Conservation (phyloP, 1,140 invertebrate genomes). For the Leptinotarsa lineolata region DNA sequence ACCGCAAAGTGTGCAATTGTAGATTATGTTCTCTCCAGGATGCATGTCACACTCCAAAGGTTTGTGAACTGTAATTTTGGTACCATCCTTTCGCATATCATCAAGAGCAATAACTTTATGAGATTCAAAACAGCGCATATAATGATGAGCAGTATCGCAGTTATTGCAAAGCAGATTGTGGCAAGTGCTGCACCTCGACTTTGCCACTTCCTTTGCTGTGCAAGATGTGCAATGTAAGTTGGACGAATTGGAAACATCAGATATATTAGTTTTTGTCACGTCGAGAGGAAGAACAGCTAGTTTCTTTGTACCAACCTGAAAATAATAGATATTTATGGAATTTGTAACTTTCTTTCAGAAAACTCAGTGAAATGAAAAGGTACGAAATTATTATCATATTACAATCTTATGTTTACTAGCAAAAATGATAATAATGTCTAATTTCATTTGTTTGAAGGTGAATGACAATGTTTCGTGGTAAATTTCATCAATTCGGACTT, state of each 20-base stretch:
- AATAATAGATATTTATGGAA: not conserved
- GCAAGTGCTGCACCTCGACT: constrained; percentile 90
- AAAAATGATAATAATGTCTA: too few species aligned
- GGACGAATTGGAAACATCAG: constrained; percentile 80
- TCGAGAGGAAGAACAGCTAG: constrained; percentile 77
- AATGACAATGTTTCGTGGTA: too few species aligned
- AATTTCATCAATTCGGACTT: too few species aligned
- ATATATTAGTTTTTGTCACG: constrained; percentile 81
- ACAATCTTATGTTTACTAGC: too few species aligned
- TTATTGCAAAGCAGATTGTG: constrained; percentile 91
- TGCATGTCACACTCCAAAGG: constrained; percentile 80
- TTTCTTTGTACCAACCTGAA: constrained; percentile 70
- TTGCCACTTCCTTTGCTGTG: constrained; percentile 86
- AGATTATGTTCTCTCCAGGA: constrained; percentile 76
- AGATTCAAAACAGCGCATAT: constrained; percentile 93
- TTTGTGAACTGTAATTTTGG: constrained; percentile 77
- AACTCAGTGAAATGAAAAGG: too few species aligned
- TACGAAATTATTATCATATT: too few species aligned
- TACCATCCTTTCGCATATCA: constrained; percentile 77
- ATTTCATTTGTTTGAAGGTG: too few species aligned
- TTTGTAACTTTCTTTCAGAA: not conserved
- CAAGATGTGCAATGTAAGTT: constrained; percentile 84
- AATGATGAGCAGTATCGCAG: constrained; percentile 91
- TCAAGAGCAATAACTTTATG: constrained; percentile 88
- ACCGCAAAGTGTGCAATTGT: constrained; percentile 81